These are phyloP conservation scores for Criorhina ranunculi DNA, from an alignment of 2,888 invertebrate genomes.

Conservation along the genomic window DNA sequence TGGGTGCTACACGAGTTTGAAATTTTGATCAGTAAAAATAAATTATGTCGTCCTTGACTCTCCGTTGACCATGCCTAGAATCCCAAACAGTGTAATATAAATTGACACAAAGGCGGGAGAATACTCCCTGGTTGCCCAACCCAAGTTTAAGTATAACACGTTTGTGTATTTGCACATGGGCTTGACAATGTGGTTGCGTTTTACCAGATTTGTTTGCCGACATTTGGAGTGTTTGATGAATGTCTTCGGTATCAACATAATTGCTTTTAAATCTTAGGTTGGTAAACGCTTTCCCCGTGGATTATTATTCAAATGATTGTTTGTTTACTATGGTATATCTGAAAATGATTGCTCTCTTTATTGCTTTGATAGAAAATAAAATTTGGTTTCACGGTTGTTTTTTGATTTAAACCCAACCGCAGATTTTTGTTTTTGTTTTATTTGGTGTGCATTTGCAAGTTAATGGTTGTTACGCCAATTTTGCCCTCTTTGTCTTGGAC, in stretches of 20 bases:
- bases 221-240: constrained; percentile 29
- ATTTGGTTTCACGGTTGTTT: not conserved
- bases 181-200: not conserved
- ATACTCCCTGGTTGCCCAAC: constrained; percentile 39
- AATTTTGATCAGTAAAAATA: constrained; percentile 46
- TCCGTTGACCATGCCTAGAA: constrained; percentile 31
- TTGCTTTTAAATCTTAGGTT: constrained; percentile 15
- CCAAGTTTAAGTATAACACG: constrained; percentile 22
- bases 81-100: constrained; percentile 21
- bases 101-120: constrained; percentile 43
- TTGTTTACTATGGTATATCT: not conserved
- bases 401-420: constrained; percentile 2
- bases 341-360: constrained; percentile 23
- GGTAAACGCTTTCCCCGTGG: not conserved
- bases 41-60: constrained; percentile 59
- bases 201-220: constrained; percentile 9
- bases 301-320: constrained; percentile 8
- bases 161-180: constrained; percentile 16
- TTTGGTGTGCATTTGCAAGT: constrained; percentile 11
- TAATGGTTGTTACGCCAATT: constrained; percentile 3
- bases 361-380: not conserved
- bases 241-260: constrained; percentile 20
- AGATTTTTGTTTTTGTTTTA: constrained; percentile 2
- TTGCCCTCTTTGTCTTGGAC: not conserved
- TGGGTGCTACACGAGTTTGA: constrained; percentile 45